Conservation (phyloP, 2,797 vertebrate genomes). For the Megalops cyprinoides region DNA sequence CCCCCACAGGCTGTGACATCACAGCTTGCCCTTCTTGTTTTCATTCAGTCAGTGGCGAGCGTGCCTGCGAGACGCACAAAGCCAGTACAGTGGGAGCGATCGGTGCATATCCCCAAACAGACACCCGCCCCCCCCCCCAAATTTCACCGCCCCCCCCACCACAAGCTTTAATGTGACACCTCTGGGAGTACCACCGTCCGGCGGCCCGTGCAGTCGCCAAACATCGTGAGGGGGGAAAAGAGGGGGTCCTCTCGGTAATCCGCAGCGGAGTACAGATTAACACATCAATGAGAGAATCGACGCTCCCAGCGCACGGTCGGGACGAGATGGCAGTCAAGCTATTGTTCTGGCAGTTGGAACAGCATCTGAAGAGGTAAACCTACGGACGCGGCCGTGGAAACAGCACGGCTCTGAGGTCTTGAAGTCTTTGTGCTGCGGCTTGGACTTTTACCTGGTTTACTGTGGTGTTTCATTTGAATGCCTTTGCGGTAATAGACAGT, state of each 20-base stretch:
- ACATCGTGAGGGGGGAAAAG: constrained; percentile 24
- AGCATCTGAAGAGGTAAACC: constrained; percentile 88
- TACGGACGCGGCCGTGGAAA: constrained; percentile 39
- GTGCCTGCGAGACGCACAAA: constrained; percentile 64
- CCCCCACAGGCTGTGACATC: constrained; percentile 61
- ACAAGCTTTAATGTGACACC: constrained; percentile 25
- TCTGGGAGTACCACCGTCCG: constrained; percentile 29
- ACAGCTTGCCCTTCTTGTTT: constrained; percentile 69
- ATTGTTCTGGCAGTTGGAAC: constrained; percentile 85
- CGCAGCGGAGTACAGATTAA: constrained; percentile 51
- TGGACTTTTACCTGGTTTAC: neutral
- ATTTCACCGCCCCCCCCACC: neutral
- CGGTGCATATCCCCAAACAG: constrained; percentile 43
- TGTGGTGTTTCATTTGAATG: neutral
- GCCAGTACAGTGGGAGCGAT: constrained; percentile 50
- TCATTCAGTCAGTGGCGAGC: constrained; percentile 60
- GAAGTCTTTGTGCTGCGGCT: neutral
- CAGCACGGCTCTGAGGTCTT: no score
- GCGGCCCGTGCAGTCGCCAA: constrained; percentile 15
- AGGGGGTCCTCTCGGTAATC: constrained; percentile 45
- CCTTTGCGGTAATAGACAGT: neutral
- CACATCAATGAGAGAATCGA: constrained; percentile 74
- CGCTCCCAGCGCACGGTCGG: constrained; percentile 65
- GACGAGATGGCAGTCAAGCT: constrained; percentile 81
- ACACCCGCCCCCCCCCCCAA: neutral